Percentiles rank a stretch among this genome's conserved stretches.
Evolutionary conservation across 2,888 invertebrate genomes (phyloP).

Genomic region (Agapostemon virescens): DNA sequence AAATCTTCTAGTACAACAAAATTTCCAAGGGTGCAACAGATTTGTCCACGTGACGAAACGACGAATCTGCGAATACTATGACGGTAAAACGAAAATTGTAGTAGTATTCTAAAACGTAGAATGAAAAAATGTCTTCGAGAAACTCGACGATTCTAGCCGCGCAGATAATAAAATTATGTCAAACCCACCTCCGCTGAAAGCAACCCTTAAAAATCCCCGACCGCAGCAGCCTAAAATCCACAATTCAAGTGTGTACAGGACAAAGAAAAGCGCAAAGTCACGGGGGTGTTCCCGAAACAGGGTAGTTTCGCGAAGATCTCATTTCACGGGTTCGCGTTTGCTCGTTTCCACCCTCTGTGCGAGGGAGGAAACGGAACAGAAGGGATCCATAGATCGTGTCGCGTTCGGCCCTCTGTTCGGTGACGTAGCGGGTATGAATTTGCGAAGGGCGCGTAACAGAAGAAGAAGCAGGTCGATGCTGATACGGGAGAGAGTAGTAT

Average conservation of each 20-base stretch:
- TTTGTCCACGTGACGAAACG: too few species aligned
- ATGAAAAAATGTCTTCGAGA: too few species aligned
- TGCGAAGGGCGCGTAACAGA: neutral
- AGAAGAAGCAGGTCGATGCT: conserved; percentile 8
- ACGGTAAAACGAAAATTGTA: too few species aligned
- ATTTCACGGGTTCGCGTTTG: conserved; percentile 12
- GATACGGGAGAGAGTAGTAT: neutral
- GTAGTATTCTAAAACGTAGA: too few species aligned
- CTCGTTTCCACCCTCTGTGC: conserved; percentile 12
- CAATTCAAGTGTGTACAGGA: neutral
- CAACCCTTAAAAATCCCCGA: neutral
- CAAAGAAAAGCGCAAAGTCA: neutral
- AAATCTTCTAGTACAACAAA: too few species aligned
- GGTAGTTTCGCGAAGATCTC: neutral
- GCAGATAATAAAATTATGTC: neutral
- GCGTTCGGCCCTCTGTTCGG: neutral
- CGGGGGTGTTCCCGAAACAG: neutral
- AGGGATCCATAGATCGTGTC: conserved; percentile 12
- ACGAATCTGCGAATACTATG: too few species aligned
- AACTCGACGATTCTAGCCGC: neutral
- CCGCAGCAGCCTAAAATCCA: neutral
- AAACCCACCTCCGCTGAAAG: neutral
- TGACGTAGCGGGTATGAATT: conserved; percentile 6
- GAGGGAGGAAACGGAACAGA: neutral
- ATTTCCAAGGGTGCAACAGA: too few species aligned